Percentiles rank a stretch among this genome's conserved stretches.
These are phyloP conservation scores for Erebia palarica DNA, from an alignment of 2,888 invertebrate genomes.

Conservation along the genomic window DNA sequence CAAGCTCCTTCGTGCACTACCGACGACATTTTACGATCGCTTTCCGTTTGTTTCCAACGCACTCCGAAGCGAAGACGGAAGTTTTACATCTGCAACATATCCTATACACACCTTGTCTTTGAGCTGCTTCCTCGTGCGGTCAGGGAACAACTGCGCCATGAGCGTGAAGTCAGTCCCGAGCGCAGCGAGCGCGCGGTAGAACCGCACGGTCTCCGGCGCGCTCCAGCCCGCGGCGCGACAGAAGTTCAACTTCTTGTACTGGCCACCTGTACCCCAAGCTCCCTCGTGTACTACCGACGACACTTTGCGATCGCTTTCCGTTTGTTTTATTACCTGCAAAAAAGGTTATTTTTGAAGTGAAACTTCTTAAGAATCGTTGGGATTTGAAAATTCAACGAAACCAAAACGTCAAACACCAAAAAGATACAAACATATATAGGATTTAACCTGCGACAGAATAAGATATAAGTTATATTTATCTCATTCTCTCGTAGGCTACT, in stretches of 20 bases:
- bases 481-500: too few species aligned
- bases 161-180: constrained; percentile 96
- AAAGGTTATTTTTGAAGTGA: neutral
- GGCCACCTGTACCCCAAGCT: constrained; percentile 84
- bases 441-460: too few species aligned
- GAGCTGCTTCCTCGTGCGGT: constrained; percentile 89
- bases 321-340: constrained; percentile 86
- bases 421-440: too few species aligned
- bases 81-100: too few species aligned
- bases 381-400: too few species aligned
- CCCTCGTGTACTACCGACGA: constrained; percentile 84
- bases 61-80: too few species aligned
- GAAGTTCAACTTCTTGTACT: constrained; percentile 74
- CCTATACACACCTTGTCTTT: constrained; percentile 86
- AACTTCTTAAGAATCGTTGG: neutral
- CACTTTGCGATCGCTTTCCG: constrained; percentile 83
- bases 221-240: constrained; percentile 88
- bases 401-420: neutral
- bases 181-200: constrained; percentile 94
- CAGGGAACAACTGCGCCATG: constrained; percentile 92
- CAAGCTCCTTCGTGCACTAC: constrained; percentile 85
- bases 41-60: constrained; percentile 67
- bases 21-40: constrained; percentile 84
- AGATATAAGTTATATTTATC: too few species aligned
- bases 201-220: constrained; percentile 91